Conservation (phyloP, 2,888 invertebrate species). For the Tinea trinotella region DNA sequence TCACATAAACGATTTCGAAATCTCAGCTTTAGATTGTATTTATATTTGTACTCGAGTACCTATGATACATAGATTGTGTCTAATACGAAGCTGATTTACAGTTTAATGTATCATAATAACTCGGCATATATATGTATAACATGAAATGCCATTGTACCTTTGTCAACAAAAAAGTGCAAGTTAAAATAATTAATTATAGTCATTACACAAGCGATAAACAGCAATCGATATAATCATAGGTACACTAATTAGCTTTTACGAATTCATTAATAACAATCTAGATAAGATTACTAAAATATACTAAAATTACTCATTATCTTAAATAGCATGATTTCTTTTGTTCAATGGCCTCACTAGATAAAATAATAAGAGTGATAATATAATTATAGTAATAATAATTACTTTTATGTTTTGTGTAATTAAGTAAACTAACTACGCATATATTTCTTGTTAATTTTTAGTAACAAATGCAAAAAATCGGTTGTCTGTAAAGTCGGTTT, state of each 20-base stretch:
- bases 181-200: not conserved
- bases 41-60: too few species aligned
- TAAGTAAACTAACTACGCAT: too few species aligned
- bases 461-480: too few species aligned
- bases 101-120: too few species aligned
- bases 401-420: too few species aligned
- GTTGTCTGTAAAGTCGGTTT: too few species aligned
- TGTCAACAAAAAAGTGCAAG: not conserved
- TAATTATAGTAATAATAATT: not conserved
- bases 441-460: too few species aligned
- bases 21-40: not conserved
- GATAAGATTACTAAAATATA: not conserved
- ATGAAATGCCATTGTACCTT: too few species aligned
- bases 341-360: not conserved
- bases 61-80: too few species aligned
- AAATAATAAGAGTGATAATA: not conserved
- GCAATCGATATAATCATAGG: not conserved
- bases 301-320: not conserved
- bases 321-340: not conserved
- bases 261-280: slow-evolving; percentile 1
- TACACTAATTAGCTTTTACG: not conserved
- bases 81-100: too few species aligned
- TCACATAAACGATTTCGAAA: not conserved
- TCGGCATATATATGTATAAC: too few species aligned
- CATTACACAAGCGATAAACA: not conserved